phyloP scores from a whole-genome alignment of 2,797 vertebrate species.

The Siniperca scherzeri region DNA sequence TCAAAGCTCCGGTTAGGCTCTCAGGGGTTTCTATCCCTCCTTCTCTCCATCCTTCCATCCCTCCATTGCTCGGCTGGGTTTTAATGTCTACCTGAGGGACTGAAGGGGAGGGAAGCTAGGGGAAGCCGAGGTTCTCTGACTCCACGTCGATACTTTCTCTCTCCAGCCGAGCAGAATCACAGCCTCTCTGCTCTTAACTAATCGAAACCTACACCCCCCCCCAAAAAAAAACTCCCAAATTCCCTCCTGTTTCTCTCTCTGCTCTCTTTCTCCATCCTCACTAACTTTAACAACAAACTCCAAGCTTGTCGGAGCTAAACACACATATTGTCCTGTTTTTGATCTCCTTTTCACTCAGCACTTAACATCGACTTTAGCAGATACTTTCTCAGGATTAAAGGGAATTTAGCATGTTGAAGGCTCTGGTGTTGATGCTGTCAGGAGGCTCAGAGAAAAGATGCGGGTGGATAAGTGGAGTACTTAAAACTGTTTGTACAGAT shows the following conservation, averaged over 20 bases:
- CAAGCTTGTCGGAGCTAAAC: conserved; percentile 65
- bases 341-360: conserved; percentile 65
- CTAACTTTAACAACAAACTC: conserved; percentile 63
- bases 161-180: conserved; percentile 75
- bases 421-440: conserved; percentile 63
- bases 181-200: conserved; percentile 76
- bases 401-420: conserved; percentile 62
- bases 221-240: background rate
- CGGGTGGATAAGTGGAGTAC: conserved; percentile 40
- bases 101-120: conserved; percentile 42
- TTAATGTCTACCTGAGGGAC: conserved; percentile 80
- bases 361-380: conserved; percentile 75
- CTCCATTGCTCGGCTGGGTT: conserved; percentile 59
- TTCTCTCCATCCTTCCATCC: conserved; percentile 55
- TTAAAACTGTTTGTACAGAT: conserved; percentile 68
- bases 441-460: conserved; percentile 48
- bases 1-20: conserved; percentile 69
- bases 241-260: conserved; percentile 20
- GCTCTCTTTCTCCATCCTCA: conserved; percentile 38
- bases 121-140: conserved; percentile 70
- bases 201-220: conserved; percentile 67
- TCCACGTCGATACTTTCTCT: conserved; percentile 76
- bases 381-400: conserved; percentile 73
- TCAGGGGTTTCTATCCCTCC: conserved; percentile 47
- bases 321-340: conserved; percentile 65